Conservation (phyloP, 2,797 vertebrate species). For the Hybognathus amarus region DNA sequence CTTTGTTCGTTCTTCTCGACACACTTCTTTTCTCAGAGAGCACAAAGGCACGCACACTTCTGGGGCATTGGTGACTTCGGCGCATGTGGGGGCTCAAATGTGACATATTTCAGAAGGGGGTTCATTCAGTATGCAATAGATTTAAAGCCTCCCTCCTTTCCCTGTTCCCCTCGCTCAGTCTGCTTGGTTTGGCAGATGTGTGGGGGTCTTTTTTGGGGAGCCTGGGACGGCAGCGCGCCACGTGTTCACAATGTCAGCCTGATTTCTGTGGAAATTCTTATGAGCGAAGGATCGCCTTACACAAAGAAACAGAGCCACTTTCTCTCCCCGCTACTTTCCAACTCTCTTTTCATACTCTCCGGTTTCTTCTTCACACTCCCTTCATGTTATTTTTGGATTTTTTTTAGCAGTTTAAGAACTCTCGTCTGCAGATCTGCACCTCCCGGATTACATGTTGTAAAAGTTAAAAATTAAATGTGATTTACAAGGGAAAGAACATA, state of each 20-base stretch:
- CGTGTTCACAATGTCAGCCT: constrained; percentile 74
- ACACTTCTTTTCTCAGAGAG: constrained; percentile 56
- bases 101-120: constrained; percentile 74
- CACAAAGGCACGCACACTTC: constrained; percentile 61
- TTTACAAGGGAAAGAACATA: constrained; percentile 33
- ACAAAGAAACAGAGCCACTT: constrained; percentile 60
- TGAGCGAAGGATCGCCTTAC: constrained; percentile 67
- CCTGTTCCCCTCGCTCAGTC: constrained; percentile 60
- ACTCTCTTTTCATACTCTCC: constrained; percentile 7
- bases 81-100: constrained; percentile 72
- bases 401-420: constrained; percentile 12
- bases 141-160: constrained; percentile 70
- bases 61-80: constrained; percentile 65
- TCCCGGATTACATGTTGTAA: constrained; percentile 5
- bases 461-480: background rate
- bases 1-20: constrained; percentile 46
- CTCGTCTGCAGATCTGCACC: constrained; percentile 18
- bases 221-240: constrained; percentile 58
- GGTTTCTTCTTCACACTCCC: constrained; percentile 4
- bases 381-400: constrained; percentile 22
- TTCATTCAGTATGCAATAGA: constrained; percentile 77
- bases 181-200: constrained; percentile 83
- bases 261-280: constrained; percentile 75
- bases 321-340: constrained; percentile 24
- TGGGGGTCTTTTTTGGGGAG: constrained; percentile 67